phyloP scores from a whole-genome alignment of 2,888 invertebrate genomes.

The Lepidocyrtinus sp. region DNA sequence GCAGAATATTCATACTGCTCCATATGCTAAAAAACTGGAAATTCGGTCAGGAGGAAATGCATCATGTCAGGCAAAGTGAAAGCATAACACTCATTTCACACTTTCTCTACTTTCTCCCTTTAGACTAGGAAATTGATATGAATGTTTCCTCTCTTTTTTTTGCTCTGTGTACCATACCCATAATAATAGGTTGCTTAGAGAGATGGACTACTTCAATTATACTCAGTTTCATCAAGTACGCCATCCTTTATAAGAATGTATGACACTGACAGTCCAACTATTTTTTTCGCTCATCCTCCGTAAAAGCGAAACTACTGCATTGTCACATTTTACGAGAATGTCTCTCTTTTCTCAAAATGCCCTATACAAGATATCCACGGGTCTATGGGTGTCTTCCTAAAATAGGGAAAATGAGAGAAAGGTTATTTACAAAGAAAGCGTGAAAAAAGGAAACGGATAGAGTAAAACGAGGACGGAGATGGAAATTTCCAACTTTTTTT shows the following conservation, averaged over 20 bases:
- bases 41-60: background rate
- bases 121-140: background rate
- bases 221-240: background rate
- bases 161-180: background rate
- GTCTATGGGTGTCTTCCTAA: too few relatives aligned
- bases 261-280: background rate
- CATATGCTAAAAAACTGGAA: too few relatives aligned
- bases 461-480: conserved; percentile 14
- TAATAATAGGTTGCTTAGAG: background rate
- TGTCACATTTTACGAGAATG: conserved; percentile 41
- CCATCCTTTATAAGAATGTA: background rate
- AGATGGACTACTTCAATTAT: background rate
- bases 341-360: conserved; percentile 23
- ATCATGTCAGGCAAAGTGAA: background rate
- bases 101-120: background rate
- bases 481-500: conserved; percentile 6
- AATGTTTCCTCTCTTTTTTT: background rate
- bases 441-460: conserved; percentile 35
- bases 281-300: background rate
- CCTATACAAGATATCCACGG: background rate
- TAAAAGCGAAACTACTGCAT: conserved; percentile 20
- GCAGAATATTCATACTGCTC: background rate
- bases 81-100: background rate
- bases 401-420: conserved; percentile 7
- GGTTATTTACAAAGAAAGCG: conserved; percentile 1